Conservation (phyloP, 2,113 vertebrate genomes). For the Pseudorhombus dupliciocellatus region DNA sequence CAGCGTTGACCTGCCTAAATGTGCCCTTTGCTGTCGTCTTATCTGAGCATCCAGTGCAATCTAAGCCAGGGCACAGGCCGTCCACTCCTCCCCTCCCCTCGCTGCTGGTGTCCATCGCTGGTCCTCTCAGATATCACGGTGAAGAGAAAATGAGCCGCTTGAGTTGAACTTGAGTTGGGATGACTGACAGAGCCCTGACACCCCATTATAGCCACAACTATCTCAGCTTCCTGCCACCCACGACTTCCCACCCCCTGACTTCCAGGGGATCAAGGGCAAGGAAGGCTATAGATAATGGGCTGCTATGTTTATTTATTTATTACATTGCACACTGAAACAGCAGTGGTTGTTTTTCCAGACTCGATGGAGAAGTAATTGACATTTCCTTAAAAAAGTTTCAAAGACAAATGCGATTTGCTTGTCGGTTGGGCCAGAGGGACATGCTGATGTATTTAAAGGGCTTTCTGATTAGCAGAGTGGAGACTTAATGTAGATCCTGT, state of each 20-base stretch:
- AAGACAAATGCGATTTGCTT: conserved; percentile 40
- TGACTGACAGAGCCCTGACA: conserved; percentile 64
- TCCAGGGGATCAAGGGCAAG: conserved; percentile 43
- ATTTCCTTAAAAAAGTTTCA: conserved; percentile 26
- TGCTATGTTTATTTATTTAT: conserved; percentile 6
- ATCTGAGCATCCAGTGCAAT: conserved; percentile 71
- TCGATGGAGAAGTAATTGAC: conserved; percentile 18
- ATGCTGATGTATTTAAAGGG: conserved; percentile 48
- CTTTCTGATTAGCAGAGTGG: conserved; percentile 64
- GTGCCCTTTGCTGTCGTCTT: conserved; percentile 70
- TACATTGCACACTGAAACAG: conserved; percentile 6
- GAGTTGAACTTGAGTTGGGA: conserved; percentile 50
- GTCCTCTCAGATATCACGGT: conserved; percentile 64
- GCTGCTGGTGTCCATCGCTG: conserved; percentile 39
- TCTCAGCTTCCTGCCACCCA: conserved; percentile 61
- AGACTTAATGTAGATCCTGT: conserved; percentile 63
- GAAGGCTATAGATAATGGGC: not conserved
- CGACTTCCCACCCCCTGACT: conserved; percentile 49
- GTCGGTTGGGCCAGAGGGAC: conserved; percentile 21
- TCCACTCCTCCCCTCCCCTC: conserved; percentile 38
- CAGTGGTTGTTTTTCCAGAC: conserved; percentile 27
- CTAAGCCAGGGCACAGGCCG: conserved; percentile 49
- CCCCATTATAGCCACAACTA: conserved; percentile 39
- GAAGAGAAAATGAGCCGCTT: conserved; percentile 60
- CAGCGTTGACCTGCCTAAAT: conserved; percentile 27